Evolutionary conservation across 2,888 invertebrate genomes (phyloP), one percentile per base, ranked within the genome.

Genomic region (Zele albiditarsus): DNA sequence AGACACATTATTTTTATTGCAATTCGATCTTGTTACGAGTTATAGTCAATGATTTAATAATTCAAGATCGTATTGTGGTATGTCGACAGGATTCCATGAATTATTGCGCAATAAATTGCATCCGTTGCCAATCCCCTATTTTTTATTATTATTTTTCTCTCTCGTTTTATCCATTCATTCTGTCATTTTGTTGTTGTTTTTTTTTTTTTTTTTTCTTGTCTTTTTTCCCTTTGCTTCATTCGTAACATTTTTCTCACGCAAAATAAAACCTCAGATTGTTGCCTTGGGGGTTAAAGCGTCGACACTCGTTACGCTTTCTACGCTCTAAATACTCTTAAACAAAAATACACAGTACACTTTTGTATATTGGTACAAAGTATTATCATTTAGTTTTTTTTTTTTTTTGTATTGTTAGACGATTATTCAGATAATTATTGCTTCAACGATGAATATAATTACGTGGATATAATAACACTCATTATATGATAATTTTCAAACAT

Each of bases 281-380:
- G 53, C 20, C 53, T n/a, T n/a, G 53, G 53, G 20, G 33, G 66
- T 74, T 63, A 71, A 68, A 72, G 53, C 25, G 58, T 53, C 62
- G 16, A 72, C 58, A 78, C 77, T 78, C 80, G 76, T 78, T 79
- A 78, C 77, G 79, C 77, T 79, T 80, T 79, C 79, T 79, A 80
- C 77, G 80, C 57, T 80, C 79, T 71, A 75, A 79, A 80, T 80
- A 78, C 77, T 77, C 57, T 28, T 14, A 71, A 16, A 62, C 2
- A 62, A 10, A 62, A 20, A 20, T 14, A 57, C 5, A 53, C 57
- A 20, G n/a, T n/a, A n/a, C n/a, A n/a, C n/a, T n/a, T 28, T 10
- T 28, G 20, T 25, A 16, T 14, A 27, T 3, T 27, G 2, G 12
- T 6, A 25, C 3, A 8, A 25, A 60, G 12, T 20, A 3, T 14